phyloP scores from a whole-genome alignment of 1,140 invertebrate genomes.

The Schlechtendalia chinensis region DNA sequence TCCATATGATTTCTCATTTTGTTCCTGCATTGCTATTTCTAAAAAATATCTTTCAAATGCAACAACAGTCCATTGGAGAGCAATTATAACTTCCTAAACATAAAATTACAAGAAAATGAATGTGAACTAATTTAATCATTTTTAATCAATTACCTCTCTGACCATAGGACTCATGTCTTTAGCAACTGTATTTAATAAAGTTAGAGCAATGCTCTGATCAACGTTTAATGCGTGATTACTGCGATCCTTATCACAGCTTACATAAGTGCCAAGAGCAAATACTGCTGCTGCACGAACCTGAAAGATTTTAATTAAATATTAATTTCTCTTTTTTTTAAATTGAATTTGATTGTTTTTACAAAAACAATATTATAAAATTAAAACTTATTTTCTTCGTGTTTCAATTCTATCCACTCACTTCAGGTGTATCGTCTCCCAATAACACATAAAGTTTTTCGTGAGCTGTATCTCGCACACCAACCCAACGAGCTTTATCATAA shows the following conservation, averaged over 20 bases:
- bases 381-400: neutral
- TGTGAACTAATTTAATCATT: neutral
- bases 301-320: constrained; percentile 8
- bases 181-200: constrained; percentile 72
- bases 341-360: neutral
- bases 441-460: constrained; percentile 89
- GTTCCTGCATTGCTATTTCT: constrained; percentile 70
- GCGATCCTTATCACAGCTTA: constrained; percentile 75
- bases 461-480: constrained; percentile 89
- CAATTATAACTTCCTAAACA: constrained; percentile 70
- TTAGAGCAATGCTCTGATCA: constrained; percentile 87
- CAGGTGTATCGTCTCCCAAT: constrained; percentile 76
- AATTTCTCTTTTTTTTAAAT: too few relatives aligned
- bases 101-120: constrained; percentile 1
- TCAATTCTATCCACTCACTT: constrained; percentile 61
- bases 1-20: constrained; percentile 40
- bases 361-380: neutral
- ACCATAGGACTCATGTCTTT: constrained; percentile 86
- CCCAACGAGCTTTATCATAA: constrained; percentile 91
- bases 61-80: constrained; percentile 86
- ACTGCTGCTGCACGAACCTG: constrained; percentile 81
- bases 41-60: constrained; percentile 89
- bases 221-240: constrained; percentile 91
- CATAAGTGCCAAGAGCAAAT: constrained; percentile 90
- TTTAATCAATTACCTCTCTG: constrained; percentile 67